Evolutionary conservation across 2,113 vertebrate genomes (phyloP), one percentile per base, ranked within the genome.

Genomic region (Prietella phreatophila): DNA sequence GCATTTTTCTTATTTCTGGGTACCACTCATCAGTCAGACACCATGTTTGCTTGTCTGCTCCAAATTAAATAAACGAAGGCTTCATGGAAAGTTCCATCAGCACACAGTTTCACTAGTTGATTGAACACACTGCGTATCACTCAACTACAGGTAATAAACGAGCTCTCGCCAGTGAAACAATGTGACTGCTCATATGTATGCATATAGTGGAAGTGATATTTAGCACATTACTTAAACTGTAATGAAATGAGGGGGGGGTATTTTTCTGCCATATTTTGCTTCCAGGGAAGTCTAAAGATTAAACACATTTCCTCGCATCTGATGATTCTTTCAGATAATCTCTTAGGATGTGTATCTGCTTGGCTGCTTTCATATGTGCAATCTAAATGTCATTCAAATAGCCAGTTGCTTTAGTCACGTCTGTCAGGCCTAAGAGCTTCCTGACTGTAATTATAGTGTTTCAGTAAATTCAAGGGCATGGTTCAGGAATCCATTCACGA

Each of bases 391-490:
- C 33, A 22, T 56, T 86, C 60, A 80, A 20, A 80, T 53, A 61
- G 75, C 76, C 25, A 50, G 36, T 78, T 80, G 47, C 85, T 71
- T 81, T 71, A 39, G 36, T 56, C 33, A 71, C 22, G 20, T 69
- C 78, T 81, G 76, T 42, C 63, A 69, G 79, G 50, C 36, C 20
- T 20, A 71, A 87, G 65, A 71, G 86, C 80, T 87, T 19, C 65
- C 36, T 73, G 33, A 60, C 53, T 60, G 65, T 87, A 87, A 83
- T 73, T 61, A 67, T 75, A 61, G 80, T 75, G 56, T 83, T 82
- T 39, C 81, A 75, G 50, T 42, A 36, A 84, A 67, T n/a, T 36
- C 63, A 67, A 69, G 65, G 20, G 50, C 86, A 73, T 17, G 61
- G 65, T 39, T 39, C 55, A 83, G 55, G 80, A 83, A 58, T 60